Conservation (phyloP, 2,888 invertebrate species). For the Trissonchulus sp. region DNA sequence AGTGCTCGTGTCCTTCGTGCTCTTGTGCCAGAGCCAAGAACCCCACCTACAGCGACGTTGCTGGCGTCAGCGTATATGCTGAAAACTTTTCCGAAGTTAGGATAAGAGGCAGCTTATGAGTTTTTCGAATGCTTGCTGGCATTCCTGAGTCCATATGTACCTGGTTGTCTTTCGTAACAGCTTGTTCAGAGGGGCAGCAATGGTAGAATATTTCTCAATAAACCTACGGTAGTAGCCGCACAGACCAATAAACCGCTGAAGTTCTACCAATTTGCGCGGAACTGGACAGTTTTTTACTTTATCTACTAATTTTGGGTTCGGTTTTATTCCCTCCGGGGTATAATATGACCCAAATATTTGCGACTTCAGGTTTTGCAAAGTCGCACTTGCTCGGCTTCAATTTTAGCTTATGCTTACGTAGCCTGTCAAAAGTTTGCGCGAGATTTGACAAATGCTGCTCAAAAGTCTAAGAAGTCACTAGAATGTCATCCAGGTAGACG, state of each 20-base stretch:
- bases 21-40: slow-evolving; percentile 8
- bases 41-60: not conserved
- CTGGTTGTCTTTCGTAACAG: not conserved
- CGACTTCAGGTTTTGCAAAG: not conserved
- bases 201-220: not conserved
- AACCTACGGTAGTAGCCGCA: slow-evolving; percentile 11
- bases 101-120: not conserved
- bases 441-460: slow-evolving; percentile 2
- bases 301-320: not conserved
- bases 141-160: not conserved
- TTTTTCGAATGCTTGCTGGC: not conserved
- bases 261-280: not conserved
- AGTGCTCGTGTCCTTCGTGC: not conserved
- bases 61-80: not conserved
- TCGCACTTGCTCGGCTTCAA: slow-evolving; percentile 1
- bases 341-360: slow-evolving; percentile 13
- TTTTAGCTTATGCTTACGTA: slow-evolving; percentile 4
- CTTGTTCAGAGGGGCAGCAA: not conserved
- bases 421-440: not conserved
- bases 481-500: no score
- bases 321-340: not conserved
- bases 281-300: not conserved
- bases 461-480: slow-evolving; percentile 6
- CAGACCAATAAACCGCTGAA: not conserved
- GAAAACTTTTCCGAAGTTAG: slow-evolving; percentile 8